These are phyloP conservation scores for Phodopus roborovskii DNA, from an alignment of 2,113 vertebrate species.

Conservation along the genomic window DNA sequence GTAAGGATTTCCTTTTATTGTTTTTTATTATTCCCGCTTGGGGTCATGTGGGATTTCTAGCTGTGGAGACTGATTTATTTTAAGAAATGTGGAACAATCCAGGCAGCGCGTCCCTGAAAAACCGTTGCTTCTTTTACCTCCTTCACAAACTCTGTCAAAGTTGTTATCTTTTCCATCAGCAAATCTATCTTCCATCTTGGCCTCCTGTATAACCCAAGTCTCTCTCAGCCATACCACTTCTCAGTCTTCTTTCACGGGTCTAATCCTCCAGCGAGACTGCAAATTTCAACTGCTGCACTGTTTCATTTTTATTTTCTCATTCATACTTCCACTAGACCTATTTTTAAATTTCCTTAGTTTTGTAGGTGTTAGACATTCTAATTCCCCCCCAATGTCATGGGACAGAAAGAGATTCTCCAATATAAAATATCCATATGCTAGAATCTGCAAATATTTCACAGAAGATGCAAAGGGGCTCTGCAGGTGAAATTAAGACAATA, in stretches of 20 bases:
- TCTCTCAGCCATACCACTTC: neutral
- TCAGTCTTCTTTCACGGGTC: neutral
- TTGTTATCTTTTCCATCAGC: neutral
- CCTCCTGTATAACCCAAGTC: too few relatives aligned
- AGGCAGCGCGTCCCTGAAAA: neutral
- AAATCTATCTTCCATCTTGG: neutral
- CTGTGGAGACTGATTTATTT: neutral
- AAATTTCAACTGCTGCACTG: neutral
- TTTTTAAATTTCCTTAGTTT: neutral
- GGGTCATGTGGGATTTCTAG: neutral
- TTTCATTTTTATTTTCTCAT: neutral
- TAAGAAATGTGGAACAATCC: neutral
- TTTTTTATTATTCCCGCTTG: neutral
- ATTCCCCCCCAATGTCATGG: neutral
- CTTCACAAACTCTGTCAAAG: too few relatives aligned
- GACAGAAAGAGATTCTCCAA: neutral
- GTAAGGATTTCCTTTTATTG: neutral
- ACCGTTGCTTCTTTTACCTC: neutral
- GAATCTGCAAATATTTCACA: neutral
- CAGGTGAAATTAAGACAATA: neutral
- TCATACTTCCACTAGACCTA: neutral
- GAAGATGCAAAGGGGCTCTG: neutral
- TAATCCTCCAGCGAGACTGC: neutral
- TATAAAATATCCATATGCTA: neutral
- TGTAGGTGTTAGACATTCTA: neutral